Evolutionary conservation across 2,113 vertebrate species (phyloP).

Genomic region (Siniperca chuatsi): DNA sequence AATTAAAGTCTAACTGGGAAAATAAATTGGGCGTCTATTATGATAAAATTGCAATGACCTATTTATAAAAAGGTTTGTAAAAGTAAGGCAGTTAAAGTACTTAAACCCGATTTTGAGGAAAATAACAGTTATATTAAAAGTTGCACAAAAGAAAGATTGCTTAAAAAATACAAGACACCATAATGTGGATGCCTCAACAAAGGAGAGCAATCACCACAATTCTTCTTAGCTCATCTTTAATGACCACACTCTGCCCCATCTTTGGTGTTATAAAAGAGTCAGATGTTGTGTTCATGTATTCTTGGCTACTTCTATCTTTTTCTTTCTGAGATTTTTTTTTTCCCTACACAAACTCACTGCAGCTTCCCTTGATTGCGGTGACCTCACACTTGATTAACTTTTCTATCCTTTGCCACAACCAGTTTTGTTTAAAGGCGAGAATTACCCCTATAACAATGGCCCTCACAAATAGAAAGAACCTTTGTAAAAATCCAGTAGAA

Average conservation of each 20-base stretch:
- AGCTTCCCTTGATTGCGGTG: not conserved
- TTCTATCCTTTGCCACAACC: not conserved
- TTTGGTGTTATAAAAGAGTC: not conserved
- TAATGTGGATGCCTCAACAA: not conserved
- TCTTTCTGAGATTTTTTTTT: not conserved
- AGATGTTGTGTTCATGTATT: not conserved
- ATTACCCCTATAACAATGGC: not conserved
- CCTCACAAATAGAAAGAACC: not conserved
- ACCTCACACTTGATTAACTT: constrained; percentile 13
- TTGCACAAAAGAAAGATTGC: not conserved
- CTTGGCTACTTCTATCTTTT: not conserved
- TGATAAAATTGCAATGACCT: constrained; percentile 50
- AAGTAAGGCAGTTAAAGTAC: constrained; percentile 21
- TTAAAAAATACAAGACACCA: not conserved
- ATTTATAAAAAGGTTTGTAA: constrained; percentile 33
- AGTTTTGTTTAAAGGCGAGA: not conserved
- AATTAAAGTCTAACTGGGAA: constrained; percentile 46
- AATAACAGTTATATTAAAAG: constrained; percentile 11
- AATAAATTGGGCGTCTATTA: constrained; percentile 52
- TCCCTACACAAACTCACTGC: not conserved
- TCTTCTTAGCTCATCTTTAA: not conserved
- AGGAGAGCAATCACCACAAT: not conserved
- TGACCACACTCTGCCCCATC: not conserved
- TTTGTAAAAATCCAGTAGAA: not conserved
- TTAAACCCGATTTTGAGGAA: constrained; percentile 18